Conservation (phyloP, 92 coral and sea anemone genomes). For the Meandrina meandrites region DNA sequence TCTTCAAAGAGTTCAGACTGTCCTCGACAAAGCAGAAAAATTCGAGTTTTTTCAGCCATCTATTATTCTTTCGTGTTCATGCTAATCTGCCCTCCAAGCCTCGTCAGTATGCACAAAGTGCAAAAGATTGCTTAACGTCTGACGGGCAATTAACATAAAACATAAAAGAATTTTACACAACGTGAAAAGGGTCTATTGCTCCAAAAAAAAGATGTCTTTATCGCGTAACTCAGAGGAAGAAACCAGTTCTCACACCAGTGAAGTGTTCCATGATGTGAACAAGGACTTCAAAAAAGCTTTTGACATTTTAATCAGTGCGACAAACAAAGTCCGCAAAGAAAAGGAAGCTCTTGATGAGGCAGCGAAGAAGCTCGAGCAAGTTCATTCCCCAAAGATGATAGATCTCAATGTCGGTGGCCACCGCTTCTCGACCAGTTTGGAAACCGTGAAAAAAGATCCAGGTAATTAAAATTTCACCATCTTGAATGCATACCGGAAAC, state of each 20-base stretch:
- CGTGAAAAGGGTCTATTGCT: too few species aligned
- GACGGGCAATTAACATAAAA: too few species aligned
- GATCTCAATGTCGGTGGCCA: slow-evolving; percentile 77
- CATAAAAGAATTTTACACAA: too few species aligned
- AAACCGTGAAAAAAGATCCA: slow-evolving; percentile 65
- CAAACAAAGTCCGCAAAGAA: slow-evolving; percentile 32
- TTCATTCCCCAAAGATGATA: slow-evolving; percentile 53
- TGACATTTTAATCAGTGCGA: slow-evolving; percentile 8
- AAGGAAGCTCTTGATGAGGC: slow-evolving; percentile 59
- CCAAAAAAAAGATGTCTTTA: not conserved
- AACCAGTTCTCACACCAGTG: not conserved
- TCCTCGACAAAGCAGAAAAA: too few species aligned
- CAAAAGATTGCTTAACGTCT: too few species aligned
- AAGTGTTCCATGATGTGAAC: slow-evolving; percentile 1
- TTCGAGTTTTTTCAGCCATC: too few species aligned
- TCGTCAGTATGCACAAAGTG: too few species aligned
- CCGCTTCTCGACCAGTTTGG: slow-evolving; percentile 56
- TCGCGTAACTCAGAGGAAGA: slow-evolving; percentile 5
- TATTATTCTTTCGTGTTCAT: too few species aligned
- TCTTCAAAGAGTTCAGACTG: too few species aligned
- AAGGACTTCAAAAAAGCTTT: not conserved
- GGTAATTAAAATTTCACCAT: too few species aligned
- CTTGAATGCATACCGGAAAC: too few species aligned
- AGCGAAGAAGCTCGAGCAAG: slow-evolving; percentile 62
- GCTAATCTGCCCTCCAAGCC: too few species aligned